These are phyloP conservation scores for Oncorhynchus mykiss DNA, from an alignment of 2,113 vertebrate genomes.

Conservation along the genomic window DNA sequence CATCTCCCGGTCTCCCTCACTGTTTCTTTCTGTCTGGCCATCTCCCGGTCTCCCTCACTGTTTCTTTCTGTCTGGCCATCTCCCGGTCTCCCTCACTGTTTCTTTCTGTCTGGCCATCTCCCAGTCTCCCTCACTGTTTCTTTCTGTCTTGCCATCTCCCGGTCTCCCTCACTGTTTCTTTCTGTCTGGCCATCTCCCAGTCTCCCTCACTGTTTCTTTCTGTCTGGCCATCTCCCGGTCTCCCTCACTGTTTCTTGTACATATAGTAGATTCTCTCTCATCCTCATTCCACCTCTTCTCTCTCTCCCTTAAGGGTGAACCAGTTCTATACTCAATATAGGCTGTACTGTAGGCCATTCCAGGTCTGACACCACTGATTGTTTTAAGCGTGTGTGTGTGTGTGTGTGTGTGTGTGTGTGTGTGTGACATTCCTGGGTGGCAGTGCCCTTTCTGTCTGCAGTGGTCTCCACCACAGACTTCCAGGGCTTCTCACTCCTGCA, in stretches of 20 bases:
- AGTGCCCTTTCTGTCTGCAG: neutral
- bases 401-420: slow-evolving; percentile 12
- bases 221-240: too few relatives aligned
- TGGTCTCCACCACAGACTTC: too few relatives aligned
- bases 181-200: too few relatives aligned
- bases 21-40: too few relatives aligned
- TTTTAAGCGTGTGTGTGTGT: neutral
- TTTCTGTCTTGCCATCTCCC: neutral
- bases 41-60: too few relatives aligned
- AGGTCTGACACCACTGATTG: too few relatives aligned
- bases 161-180: neutral
- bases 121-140: too few relatives aligned
- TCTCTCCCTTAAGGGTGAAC: neutral
- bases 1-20: too few relatives aligned
- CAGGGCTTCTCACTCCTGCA: neutral
- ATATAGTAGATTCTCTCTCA: neutral
- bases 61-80: too few relatives aligned
- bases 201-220: neutral
- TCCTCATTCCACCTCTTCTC: neutral
- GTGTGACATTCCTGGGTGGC: slow-evolving; percentile 1
- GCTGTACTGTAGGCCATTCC: too few relatives aligned
- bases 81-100: too few relatives aligned
- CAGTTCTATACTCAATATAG: too few relatives aligned
- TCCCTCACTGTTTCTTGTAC: neutral
- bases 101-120: neutral